phyloP scores from a whole-genome alignment of 2,888 invertebrate genomes.

The Ariolimax columbianus region DNA sequence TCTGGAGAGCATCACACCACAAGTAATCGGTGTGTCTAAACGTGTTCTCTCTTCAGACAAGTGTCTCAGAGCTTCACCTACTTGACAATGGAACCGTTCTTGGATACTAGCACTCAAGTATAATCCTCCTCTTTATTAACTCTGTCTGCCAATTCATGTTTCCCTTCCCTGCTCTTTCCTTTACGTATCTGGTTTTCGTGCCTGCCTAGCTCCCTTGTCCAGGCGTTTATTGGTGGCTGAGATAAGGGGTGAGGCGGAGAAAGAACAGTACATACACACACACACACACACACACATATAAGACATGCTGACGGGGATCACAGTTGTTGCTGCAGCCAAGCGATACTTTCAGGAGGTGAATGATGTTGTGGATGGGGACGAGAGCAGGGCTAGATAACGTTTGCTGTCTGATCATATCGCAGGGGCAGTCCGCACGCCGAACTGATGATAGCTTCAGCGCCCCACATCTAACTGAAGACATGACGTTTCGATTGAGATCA shows the following conservation, averaged over 20 bases:
- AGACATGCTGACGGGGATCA: background rate
- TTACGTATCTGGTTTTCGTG: background rate
- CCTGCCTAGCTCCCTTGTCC: background rate
- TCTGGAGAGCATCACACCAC: too few species aligned
- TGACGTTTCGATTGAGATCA: background rate
- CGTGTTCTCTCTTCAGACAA: too few species aligned
- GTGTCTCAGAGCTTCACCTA: too few species aligned
- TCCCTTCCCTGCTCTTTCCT: background rate
- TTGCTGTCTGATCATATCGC: background rate
- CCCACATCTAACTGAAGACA: background rate
- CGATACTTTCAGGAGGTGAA: background rate
- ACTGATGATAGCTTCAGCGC: background rate
- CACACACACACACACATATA: too few species aligned
- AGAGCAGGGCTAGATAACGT: background rate
- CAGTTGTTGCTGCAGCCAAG: background rate
- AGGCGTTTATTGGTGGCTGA: background rate
- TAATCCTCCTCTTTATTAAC: too few species aligned
- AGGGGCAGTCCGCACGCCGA: background rate
- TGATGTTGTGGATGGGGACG: background rate
- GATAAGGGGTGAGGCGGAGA: background rate
- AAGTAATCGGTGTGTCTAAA: too few species aligned
- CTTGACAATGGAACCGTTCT: too few species aligned
- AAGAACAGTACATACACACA: too few species aligned
- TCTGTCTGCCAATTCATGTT: too few species aligned
- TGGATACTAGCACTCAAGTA: too few species aligned